phyloP scores from a whole-genome alignment of 2,113 vertebrate species.

The Silurus glanis region DNA sequence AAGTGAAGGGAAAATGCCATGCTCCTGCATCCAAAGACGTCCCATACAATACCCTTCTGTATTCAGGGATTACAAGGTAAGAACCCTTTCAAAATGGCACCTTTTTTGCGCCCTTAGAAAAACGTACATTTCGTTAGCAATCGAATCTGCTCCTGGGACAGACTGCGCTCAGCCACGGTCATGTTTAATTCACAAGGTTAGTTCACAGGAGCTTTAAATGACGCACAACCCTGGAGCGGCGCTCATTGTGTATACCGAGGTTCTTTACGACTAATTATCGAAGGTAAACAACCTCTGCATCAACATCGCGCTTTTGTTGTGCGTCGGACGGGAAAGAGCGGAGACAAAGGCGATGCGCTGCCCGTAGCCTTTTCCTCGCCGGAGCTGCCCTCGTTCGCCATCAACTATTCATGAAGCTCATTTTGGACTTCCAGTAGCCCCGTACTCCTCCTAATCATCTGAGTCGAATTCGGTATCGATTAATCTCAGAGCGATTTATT shows the following conservation, averaged over 20 bases:
- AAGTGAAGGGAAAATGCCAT: no score
- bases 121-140: neutral
- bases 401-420: conserved; percentile 51
- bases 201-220: conserved; percentile 48
- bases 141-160: conserved; percentile 22
- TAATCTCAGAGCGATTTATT: conserved; percentile 1
- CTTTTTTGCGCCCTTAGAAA: no score
- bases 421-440: conserved; percentile 10
- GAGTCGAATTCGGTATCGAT: conserved; percentile 3
- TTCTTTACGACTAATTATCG: conserved; percentile 53
- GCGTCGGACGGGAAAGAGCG: conserved; percentile 42
- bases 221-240: conserved; percentile 20
- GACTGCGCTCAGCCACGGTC: neutral
- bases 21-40: no score
- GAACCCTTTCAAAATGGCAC: no score
- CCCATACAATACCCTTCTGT: no score
- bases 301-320: conserved; percentile 33
- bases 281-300: conserved; percentile 45
- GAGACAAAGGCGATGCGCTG: conserved; percentile 44
- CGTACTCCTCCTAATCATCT: neutral
- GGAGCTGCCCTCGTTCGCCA: conserved; percentile 14
- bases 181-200: conserved; percentile 56
- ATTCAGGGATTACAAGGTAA: no score
- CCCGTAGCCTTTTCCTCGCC: conserved; percentile 29
- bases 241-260: conserved; percentile 41